A percentile compares a stretch with the other conserved stretches of the same genome.
Conservation (phyloP, 2,113 vertebrate species). For the Festucalex cinctus region DNA sequence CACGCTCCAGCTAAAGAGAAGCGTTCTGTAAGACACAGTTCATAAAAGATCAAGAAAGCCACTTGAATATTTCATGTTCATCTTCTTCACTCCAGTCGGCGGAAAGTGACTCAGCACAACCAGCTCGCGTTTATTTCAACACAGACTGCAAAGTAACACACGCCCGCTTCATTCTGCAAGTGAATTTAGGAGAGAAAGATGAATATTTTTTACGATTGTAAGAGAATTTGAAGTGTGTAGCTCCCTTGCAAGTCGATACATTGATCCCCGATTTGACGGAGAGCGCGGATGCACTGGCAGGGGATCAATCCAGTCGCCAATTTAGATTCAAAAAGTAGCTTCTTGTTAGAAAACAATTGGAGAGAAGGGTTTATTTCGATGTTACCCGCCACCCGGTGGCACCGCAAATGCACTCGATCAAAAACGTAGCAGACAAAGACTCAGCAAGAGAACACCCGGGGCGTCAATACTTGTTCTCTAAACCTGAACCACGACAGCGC, state of each 20-base stretch:
- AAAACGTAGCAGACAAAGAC: slow-evolving; percentile 48
- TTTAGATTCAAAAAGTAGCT: slow-evolving; percentile 61
- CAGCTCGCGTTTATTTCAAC: not conserved
- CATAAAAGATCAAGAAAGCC: slow-evolving; percentile 26
- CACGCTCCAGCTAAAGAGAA: not conserved
- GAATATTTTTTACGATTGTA: not conserved
- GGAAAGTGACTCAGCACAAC: not conserved
- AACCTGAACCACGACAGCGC: slow-evolving; percentile 30
- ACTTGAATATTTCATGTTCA: slow-evolving; percentile 24
- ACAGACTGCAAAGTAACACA: not conserved
- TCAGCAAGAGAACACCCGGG: slow-evolving; percentile 40
- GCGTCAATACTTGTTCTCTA: slow-evolving; percentile 55
- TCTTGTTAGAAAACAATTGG: slow-evolving; percentile 40
- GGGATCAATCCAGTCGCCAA: slow-evolving; percentile 47
- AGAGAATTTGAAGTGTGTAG: not conserved
- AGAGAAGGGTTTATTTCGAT: slow-evolving; percentile 58
- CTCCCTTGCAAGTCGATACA: slow-evolving; percentile 47
- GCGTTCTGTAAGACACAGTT: slow-evolving; percentile 16
- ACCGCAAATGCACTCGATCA: slow-evolving; percentile 47
- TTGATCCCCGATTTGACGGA: slow-evolving; percentile 59
- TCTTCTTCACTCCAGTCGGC: not conserved
- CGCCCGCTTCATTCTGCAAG: not conserved
- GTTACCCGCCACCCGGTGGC: slow-evolving; percentile 32
- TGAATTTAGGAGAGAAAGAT: not conserved
- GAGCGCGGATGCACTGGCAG: slow-evolving; percentile 42